Evolutionary conservation across 2,113 vertebrate species (phyloP).

Genomic region (Oncorhynchus masou): DNA sequence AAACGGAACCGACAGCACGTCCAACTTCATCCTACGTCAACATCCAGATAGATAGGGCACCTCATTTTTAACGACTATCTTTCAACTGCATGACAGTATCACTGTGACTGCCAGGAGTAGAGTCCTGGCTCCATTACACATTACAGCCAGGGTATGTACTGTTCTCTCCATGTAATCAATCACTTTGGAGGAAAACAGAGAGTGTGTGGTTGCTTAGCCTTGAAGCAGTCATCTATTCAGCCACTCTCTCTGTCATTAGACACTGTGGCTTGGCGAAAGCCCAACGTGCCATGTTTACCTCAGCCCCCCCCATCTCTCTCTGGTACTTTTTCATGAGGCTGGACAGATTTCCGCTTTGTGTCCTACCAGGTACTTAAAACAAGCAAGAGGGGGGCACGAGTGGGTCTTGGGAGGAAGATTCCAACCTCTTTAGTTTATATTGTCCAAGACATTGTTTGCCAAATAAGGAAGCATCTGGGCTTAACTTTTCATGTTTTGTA

Average conservation of each 20-base stretch:
- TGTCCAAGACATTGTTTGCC: conserved; percentile 51
- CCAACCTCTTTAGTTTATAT: conserved; percentile 60
- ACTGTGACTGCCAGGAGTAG: conserved; percentile 5
- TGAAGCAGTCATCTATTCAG: conserved; percentile 28
- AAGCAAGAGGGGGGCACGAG: conserved; percentile 30
- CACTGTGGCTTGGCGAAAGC: conserved; percentile 58
- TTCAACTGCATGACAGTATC: conserved; percentile 31
- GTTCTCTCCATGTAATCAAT: not conserved
- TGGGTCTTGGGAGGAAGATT: conserved; percentile 54
- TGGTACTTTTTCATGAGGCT: conserved; percentile 44
- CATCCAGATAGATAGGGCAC: conserved; percentile 8
- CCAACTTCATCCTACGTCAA: conserved; percentile 11
- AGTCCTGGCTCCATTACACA: conserved; percentile 23
- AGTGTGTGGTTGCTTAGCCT: conserved; percentile 35
- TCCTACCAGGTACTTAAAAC: conserved; percentile 23
- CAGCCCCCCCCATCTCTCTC: conserved; percentile 30
- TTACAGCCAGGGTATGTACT: conserved; percentile 6
- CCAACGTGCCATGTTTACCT: conserved; percentile 57
- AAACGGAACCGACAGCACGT: conserved; percentile 21
- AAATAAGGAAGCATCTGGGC: conserved; percentile 72
- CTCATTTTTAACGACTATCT: conserved; percentile 23
- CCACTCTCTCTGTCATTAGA: conserved; percentile 39
- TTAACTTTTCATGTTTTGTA: conserved; percentile 31
- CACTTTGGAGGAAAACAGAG: conserved; percentile 36
- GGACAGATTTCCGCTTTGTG: conserved; percentile 47